phyloP scores from a whole-genome alignment of 2,888 invertebrate genomes.

The Philopedon plagiatum region DNA sequence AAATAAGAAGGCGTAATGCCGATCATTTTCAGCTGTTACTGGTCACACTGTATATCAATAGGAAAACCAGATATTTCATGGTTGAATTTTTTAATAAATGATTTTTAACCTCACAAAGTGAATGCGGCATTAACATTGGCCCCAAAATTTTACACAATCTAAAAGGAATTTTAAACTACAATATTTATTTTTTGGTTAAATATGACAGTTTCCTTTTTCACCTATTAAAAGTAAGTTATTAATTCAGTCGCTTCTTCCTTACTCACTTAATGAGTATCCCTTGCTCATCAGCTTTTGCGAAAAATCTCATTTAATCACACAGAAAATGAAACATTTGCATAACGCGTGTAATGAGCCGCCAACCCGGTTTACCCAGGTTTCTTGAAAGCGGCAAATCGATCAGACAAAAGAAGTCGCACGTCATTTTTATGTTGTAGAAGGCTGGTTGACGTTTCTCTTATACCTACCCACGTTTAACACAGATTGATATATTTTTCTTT shows the following conservation, averaged over 20 bases:
- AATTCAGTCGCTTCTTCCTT: neutral
- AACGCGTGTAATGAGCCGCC: slow-evolving; percentile 36
- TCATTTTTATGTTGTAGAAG: slow-evolving; percentile 13
- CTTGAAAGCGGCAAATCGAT: slow-evolving; percentile 25
- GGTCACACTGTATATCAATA: too few relatives aligned
- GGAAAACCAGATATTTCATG: too few relatives aligned
- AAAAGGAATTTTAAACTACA: too few relatives aligned
- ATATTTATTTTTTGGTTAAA: too few relatives aligned
- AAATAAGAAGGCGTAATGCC: too few relatives aligned
- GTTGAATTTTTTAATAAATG: too few relatives aligned
- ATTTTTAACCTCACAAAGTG: too few relatives aligned
- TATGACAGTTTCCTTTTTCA: neutral
- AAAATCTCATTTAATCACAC: slow-evolving; percentile 31
- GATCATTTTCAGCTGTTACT: too few relatives aligned
- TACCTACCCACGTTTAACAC: too few relatives aligned
- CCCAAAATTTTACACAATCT: too few relatives aligned
- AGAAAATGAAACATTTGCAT: slow-evolving; percentile 40
- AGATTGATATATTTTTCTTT: slow-evolving; percentile 2
- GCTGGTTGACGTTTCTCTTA: slow-evolving; percentile 4
- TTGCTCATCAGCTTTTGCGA: slow-evolving; percentile 3
- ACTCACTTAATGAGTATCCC: slow-evolving; percentile 1
- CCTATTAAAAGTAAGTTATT: slow-evolving; percentile 1
- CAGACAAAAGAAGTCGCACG: slow-evolving; percentile 17
- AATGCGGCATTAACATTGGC: too few relatives aligned
- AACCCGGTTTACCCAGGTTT: slow-evolving; percentile 21